Base-by-base conservation (phyloP, 2,888 invertebrate species). In the Odontocerum albicorne region DNA sequence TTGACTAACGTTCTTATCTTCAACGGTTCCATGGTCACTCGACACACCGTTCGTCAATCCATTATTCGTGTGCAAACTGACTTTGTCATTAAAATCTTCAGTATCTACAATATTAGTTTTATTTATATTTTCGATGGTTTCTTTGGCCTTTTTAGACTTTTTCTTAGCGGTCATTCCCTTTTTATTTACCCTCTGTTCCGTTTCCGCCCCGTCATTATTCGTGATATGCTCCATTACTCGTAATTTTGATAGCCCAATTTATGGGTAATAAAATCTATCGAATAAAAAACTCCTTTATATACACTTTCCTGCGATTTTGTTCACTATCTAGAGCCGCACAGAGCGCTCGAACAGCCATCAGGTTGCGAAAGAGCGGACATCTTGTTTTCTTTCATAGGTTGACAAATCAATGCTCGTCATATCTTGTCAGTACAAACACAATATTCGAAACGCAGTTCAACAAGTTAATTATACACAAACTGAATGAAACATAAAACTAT, bases 61-160 rank as follows among this genome's bases (percentile, higher is more conserved):
- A 20, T 56, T 56, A 21, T 51, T 56, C n/a, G 50, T 20, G 32
- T 56, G 50, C 38, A 45, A 46, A 44, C 46, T 47, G 13, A 56
- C 50, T 42, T 51, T 52, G 27, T 56, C 56, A 38, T 46, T 56
- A 32, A 46, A 46, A 36, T 51, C 46, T 12, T 51, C 50, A 1
- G 35, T 39, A n/a, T n/a, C 16, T 17, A 12, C 7, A 33, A 13
- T 12, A 36, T 10, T 43, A 7, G 16, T 49, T 16, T 55, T 55
- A 51, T 56, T 36, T 47, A 47, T 22, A 56, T 31, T 47, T 46
- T 56, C 47, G 45, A 46, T 44, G 19, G 51, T 19, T 51, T 56
- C 56, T 56, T 56, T 56, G 52, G 56, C 27, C 56, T 52, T 56
- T 52, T 56, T 56, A 12, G 50, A 31, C 51, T 56, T 56, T 52